phyloP scores from a whole-genome alignment of 2,113 vertebrate genomes.

The Ctenomys sociabilis region DNA sequence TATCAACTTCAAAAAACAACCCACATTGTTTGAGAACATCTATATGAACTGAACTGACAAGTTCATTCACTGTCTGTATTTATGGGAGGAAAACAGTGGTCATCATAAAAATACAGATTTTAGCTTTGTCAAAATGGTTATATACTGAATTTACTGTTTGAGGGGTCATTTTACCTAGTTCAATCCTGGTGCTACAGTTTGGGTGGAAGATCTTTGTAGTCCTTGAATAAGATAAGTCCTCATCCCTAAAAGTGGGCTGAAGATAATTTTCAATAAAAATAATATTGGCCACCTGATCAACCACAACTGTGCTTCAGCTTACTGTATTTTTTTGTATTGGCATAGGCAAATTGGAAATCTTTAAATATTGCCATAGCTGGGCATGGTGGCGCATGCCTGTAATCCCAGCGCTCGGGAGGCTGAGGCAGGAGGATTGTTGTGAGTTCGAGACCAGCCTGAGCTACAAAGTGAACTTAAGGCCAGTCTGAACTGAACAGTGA shows the following conservation, averaged over 20 bases:
- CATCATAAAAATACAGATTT: conserved; percentile 33
- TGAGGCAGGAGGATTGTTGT: no score
- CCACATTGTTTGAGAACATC: conserved; percentile 45
- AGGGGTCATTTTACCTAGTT: conserved; percentile 30
- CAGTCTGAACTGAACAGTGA: no score
- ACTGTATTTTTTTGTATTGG: conserved; percentile 48
- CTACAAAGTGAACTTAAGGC: no score
- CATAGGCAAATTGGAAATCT: neutral
- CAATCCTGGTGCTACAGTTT: neutral
- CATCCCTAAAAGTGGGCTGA: conserved; percentile 39
- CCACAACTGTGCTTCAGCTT: conserved; percentile 40
- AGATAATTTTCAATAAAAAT: conserved; percentile 60
- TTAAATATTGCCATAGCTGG: conserved; percentile 54
- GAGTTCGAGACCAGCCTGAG: no score
- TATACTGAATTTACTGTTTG: conserved; percentile 61
- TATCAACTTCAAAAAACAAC: neutral
- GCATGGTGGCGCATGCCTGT: no score
- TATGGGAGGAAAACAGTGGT: conserved; percentile 18
- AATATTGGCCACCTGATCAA: conserved; percentile 20
- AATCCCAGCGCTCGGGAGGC: no score
- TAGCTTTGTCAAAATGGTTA: conserved; percentile 48
- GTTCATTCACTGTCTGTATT: conserved; percentile 42
- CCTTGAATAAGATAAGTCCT: neutral
- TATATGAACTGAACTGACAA: conserved; percentile 58
- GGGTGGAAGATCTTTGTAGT: conserved; percentile 34